phyloP scores from a whole-genome alignment of 2,888 invertebrate species.

The Lottia scabra region DNA sequence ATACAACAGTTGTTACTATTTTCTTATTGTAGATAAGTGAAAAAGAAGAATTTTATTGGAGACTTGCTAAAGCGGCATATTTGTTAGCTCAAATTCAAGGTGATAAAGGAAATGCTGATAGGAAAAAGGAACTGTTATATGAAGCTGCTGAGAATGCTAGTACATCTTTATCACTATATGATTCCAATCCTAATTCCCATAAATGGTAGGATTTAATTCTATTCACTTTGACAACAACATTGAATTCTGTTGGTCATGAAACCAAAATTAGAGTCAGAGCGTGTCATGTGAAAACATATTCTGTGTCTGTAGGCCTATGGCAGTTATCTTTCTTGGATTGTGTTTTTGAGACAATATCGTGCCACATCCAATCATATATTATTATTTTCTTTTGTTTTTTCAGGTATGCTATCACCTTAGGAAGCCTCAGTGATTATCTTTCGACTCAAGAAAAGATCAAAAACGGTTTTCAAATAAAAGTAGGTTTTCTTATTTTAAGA shows the following conservation, averaged over 20 bases:
- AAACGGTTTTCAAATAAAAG: slow-evolving; percentile 77
- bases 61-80: slow-evolving; percentile 69
- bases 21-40: slow-evolving; percentile 42
- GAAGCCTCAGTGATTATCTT: slow-evolving; percentile 75
- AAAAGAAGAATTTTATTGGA: slow-evolving; percentile 69
- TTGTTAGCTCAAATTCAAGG: slow-evolving; percentile 61
- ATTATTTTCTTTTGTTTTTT: slow-evolving; percentile 69
- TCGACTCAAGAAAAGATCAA: slow-evolving; percentile 76
- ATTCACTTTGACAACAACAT: background rate
- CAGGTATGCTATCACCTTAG: slow-evolving; percentile 77
- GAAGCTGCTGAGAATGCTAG: slow-evolving; percentile 74
- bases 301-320: no score
- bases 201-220: slow-evolving; percentile 74
- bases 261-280: background rate
- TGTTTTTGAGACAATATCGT: no score
- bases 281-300: no score
- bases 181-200: slow-evolving; percentile 75
- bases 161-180: slow-evolving; percentile 72
- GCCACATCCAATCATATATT: background rate
- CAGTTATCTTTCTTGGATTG: no score
- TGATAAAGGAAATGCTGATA: slow-evolving; percentile 58
- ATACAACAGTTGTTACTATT: background rate
- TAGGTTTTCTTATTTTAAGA: slow-evolving; percentile 30
- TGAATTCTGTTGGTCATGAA: background rate
- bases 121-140: slow-evolving; percentile 66